These are phyloP conservation scores for Eonycteris spelaea DNA, from an alignment of 2,113 vertebrate species.

Conservation along the genomic window DNA sequence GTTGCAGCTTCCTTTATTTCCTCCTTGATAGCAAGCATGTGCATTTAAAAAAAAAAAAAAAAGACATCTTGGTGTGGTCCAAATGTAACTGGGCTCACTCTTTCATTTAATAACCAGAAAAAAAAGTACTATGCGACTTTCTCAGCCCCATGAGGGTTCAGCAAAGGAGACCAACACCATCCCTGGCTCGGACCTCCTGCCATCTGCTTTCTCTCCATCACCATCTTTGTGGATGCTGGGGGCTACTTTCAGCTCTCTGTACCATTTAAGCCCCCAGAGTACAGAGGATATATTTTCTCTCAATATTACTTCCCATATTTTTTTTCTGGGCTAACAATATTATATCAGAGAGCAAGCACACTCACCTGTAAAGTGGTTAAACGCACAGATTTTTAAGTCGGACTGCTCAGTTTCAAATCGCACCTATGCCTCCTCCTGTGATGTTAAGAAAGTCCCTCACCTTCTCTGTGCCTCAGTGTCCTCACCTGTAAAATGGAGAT, in stretches of 20 bases:
- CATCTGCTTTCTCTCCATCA: neutral
- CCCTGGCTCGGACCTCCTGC: neutral
- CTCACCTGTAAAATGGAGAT: neutral
- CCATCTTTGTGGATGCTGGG: neutral
- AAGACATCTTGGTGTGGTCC: neutral
- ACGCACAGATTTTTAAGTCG: neutral
- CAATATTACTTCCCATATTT: neutral
- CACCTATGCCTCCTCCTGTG: neutral
- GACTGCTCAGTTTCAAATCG: neutral
- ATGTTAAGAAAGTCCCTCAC: neutral
- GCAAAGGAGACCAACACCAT: accelerated
- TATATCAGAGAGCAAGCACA: neutral
- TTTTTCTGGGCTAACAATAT: neutral
- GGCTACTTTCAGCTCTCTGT: neutral
- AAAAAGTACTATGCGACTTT: neutral
- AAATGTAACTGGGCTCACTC: neutral
- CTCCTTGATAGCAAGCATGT: neutral
- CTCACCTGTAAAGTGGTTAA: neutral
- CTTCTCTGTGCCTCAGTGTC: neutral
- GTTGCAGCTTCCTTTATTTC: neutral
- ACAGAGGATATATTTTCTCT: neutral
- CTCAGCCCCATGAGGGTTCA: neutral
- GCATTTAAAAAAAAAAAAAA: no score
- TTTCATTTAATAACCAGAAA: neutral
- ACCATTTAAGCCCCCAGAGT: neutral